Evolutionary conservation across 2,113 vertebrate species (phyloP).

Genomic region (Melozone crissalis): DNA sequence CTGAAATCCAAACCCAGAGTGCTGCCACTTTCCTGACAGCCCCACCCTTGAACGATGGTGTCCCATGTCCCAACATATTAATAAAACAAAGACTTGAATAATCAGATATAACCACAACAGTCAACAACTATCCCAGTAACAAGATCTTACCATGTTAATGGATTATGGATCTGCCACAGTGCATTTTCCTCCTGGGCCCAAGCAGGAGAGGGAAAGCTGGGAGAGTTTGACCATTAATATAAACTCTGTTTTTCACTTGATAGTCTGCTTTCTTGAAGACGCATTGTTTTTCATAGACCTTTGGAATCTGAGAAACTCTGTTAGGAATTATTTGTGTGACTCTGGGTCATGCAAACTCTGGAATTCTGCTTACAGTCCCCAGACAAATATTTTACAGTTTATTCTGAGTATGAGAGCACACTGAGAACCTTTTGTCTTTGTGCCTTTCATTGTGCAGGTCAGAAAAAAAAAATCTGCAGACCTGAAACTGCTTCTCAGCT

Average conservation of each 20-base stretch:
- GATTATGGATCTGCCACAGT: background rate
- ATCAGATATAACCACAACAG: background rate
- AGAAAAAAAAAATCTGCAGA: background rate
- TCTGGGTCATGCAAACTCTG: background rate
- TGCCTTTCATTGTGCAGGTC: background rate
- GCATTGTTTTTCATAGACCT: background rate
- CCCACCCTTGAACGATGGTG: accelerated
- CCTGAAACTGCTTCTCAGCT: background rate
- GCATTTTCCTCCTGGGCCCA: background rate
- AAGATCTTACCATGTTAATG: background rate
- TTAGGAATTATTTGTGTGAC: background rate
- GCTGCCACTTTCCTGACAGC: background rate
- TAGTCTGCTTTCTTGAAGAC: background rate
- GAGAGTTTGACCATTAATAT: background rate
- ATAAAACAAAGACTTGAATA: background rate
- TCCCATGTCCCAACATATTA: background rate
- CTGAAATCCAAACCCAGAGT: background rate
- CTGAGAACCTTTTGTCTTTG: background rate
- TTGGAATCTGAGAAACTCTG: background rate
- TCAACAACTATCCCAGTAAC: background rate
- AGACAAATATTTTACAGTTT: background rate
- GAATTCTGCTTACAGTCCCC: background rate
- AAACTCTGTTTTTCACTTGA: background rate
- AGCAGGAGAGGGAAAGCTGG: background rate
- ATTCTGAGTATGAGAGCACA: background rate